These are phyloP conservation scores for Spondyliosoma cantharus DNA, from an alignment of 2,797 vertebrate genomes.

Conservation along the genomic window DNA sequence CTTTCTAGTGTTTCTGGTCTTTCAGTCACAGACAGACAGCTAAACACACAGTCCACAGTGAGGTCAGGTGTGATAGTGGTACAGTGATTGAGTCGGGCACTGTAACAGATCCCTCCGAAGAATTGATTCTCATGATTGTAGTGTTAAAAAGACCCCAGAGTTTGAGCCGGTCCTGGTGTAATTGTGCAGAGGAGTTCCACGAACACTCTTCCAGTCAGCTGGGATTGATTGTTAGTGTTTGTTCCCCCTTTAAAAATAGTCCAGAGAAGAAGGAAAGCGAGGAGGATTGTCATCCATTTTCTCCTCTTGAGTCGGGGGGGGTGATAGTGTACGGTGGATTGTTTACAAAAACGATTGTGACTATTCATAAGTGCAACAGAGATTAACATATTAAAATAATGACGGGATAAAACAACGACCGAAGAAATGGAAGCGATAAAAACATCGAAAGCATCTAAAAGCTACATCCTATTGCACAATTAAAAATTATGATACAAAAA, in stretches of 20 bases:
- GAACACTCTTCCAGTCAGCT: slow-evolving; percentile 48
- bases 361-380: slow-evolving; percentile 81
- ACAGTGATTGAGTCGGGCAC: slow-evolving; percentile 52
- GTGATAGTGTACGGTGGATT: slow-evolving; percentile 58
- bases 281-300: slow-evolving; percentile 74
- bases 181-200: slow-evolving; percentile 66
- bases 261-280: slow-evolving; percentile 55
- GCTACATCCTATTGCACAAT: slow-evolving; percentile 96
- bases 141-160: slow-evolving; percentile 40
- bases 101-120: slow-evolving; percentile 65
- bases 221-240: slow-evolving; percentile 65
- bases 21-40: slow-evolving; percentile 50
- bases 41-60: slow-evolving; percentile 66
- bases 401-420: slow-evolving; percentile 53
- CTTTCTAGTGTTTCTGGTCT: slow-evolving; percentile 59
- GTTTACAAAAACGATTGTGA: slow-evolving; percentile 77
- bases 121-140: slow-evolving; percentile 63
- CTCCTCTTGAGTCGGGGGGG: slow-evolving; percentile 51
- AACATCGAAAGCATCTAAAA: slow-evolving; percentile 86
- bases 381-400: slow-evolving; percentile 72
- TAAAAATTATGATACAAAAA: slow-evolving; percentile 88
- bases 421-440: slow-evolving; percentile 65
- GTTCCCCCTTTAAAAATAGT: slow-evolving; percentile 41
- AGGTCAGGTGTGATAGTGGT: slow-evolving; percentile 70
- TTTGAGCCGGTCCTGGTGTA: slow-evolving; percentile 47